A percentile compares a stretch with the other conserved stretches of the same genome.
Conservation (phyloP, 2,113 vertebrate genomes). For the Bubalus kerabau region DNA sequence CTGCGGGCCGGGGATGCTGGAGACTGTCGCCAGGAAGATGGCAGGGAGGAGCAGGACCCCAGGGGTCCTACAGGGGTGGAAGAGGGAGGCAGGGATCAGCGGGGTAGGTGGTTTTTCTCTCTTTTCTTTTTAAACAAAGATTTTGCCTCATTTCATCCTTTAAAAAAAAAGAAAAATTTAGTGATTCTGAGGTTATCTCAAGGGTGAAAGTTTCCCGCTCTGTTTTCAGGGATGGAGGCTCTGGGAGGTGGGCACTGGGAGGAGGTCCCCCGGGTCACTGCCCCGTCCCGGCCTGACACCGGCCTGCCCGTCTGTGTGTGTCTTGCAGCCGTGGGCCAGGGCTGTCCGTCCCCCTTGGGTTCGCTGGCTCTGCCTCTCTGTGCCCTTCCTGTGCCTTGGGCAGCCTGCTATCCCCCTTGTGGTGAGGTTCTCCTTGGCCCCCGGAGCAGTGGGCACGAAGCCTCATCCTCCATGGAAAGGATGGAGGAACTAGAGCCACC, state of each 20-base stretch:
- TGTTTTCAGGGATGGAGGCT: not conserved
- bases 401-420: not conserved
- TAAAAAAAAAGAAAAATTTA: too few relatives aligned
- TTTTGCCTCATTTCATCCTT: not conserved
- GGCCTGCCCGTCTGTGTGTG: not conserved
- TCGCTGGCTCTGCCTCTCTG: not conserved
- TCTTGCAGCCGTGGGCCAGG: not conserved
- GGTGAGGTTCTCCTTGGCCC: not conserved
- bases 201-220: not conserved
- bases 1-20: not conserved
- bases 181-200: not conserved
- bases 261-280: not conserved
- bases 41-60: not conserved
- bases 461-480: not conserved
- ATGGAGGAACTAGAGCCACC: not conserved
- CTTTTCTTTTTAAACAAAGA: not conserved
- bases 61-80: not conserved
- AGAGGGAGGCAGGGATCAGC: not conserved
- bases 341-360: not conserved
- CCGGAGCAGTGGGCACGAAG: rapidly evolving
- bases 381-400: not conserved
- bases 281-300: not conserved
- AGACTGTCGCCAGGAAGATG: not conserved
- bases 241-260: too few relatives aligned
- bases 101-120: not conserved